phyloP scores from a whole-genome alignment of 2,888 invertebrate species.

The Acronicta alni region DNA sequence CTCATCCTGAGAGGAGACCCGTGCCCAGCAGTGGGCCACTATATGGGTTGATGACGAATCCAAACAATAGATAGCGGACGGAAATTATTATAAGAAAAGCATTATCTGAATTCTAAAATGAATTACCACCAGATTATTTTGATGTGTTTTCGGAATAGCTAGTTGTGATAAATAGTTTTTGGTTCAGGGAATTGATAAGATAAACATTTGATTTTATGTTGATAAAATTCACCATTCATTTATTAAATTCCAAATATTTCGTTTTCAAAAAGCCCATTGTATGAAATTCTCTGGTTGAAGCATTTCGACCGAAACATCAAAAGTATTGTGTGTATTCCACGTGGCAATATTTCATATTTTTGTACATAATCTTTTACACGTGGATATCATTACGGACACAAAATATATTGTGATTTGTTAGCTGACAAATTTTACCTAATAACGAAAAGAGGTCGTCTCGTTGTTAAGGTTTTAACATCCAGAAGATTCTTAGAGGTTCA shows the following conservation, averaged over 20 bases:
- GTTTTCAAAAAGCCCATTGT: constrained; percentile 30
- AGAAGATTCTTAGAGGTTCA: constrained; percentile 1
- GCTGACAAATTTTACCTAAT: constrained; percentile 19
- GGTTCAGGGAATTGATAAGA: constrained; percentile 12
- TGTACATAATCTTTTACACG: constrained; percentile 60
- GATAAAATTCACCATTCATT: constrained; percentile 9
- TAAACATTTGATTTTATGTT: not conserved
- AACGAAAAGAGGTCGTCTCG: constrained; percentile 7
- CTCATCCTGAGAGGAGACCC: too few relatives aligned
- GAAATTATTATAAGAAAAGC: too few relatives aligned
- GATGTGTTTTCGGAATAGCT: constrained; percentile 5
- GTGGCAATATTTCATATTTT: constrained; percentile 33
- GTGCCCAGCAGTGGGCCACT: too few relatives aligned
- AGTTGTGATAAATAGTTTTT: constrained; percentile 14
- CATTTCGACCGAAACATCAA: constrained; percentile 35
- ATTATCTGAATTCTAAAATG: too few relatives aligned
- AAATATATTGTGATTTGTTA: constrained; percentile 33
- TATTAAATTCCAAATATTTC: constrained; percentile 20
- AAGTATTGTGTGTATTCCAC: constrained; percentile 45
- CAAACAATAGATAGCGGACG: too few relatives aligned
- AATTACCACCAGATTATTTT: not conserved
- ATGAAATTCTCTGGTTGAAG: constrained; percentile 23
- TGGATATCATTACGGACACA: constrained; percentile 42
- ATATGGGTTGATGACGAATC: too few relatives aligned
- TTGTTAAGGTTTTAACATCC: constrained; percentile 12